Percentiles rank a stretch among this genome's conserved stretches.
Evolutionary conservation across 2,113 vertebrate genomes (phyloP).

Genomic region (Pomatorhinus ruficollis): DNA sequence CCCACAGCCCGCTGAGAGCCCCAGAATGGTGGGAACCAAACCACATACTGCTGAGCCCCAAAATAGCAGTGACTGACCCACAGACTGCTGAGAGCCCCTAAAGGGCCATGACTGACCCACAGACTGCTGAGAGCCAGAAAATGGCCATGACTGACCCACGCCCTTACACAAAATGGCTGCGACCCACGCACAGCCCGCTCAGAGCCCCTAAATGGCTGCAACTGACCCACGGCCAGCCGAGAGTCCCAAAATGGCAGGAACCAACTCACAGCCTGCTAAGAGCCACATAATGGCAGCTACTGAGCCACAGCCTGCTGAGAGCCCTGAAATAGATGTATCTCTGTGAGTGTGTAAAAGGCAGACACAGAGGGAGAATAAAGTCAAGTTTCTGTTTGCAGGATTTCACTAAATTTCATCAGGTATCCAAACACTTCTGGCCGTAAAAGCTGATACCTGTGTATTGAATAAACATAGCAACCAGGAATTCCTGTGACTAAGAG

Average conservation of each 20-base stretch:
- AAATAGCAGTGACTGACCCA: neutral
- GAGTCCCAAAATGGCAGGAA: accelerated
- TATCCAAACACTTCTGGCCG: neutral
- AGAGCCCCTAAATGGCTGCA: neutral
- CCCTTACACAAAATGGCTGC: too few species aligned
- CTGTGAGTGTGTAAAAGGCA: neutral
- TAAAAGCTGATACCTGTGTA: accelerated
- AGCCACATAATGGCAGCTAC: neutral
- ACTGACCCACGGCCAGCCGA: neutral
- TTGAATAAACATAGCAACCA: neutral
- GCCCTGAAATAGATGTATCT: accelerated
- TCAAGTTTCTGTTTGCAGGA: neutral
- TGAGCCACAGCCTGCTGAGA: neutral
- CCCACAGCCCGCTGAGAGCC: neutral
- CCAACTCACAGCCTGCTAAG: neutral
- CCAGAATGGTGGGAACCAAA: neutral
- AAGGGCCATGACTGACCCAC: accelerated
- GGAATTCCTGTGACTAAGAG: accelerated
- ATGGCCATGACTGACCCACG: neutral
- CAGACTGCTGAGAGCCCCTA: neutral
- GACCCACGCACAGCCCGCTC: too few species aligned
- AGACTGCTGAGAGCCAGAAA: neutral
- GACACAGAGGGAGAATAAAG: neutral
- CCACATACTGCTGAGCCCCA: neutral
- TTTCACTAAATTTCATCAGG: neutral